Percentiles rank a stretch among this genome's conserved stretches.
Evolutionary conservation across 1,140 invertebrate genomes (phyloP).

Genomic region (Zophobas morio): DNA sequence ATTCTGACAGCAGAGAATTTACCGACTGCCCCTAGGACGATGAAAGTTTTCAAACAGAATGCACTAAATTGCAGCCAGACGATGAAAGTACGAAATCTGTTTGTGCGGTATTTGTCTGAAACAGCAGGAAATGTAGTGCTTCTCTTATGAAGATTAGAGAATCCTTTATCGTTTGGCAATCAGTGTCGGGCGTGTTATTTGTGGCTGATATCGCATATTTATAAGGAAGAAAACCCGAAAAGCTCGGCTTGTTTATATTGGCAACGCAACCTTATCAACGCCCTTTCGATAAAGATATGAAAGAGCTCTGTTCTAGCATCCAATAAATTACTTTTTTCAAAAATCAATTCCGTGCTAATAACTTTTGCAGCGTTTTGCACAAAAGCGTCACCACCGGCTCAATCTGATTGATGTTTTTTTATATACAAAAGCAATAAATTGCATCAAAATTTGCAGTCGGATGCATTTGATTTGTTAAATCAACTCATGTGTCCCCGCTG

Average conservation of each 20-base stretch:
- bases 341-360: slow-evolving; percentile 25
- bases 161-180: slow-evolving; percentile 40
- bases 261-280: slow-evolving; percentile 45
- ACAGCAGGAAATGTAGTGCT: slow-evolving; percentile 4
- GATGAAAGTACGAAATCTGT: not conserved
- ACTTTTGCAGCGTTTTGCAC: not conserved
- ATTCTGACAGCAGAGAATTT: not conserved
- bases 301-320: slow-evolving; percentile 14
- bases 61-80: not conserved
- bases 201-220: slow-evolving; percentile 47
- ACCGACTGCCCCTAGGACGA: too few relatives aligned
- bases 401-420: not conserved
- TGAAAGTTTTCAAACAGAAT: slow-evolving; percentile 6
- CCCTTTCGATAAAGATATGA: slow-evolving; percentile 42
- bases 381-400: not conserved
- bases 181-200: slow-evolving; percentile 42
- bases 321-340: slow-evolving; percentile 42
- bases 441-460: not conserved
- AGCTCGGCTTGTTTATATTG: slow-evolving; percentile 48
- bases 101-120: slow-evolving; percentile 10
- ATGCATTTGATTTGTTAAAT: slow-evolving; percentile 6
- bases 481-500: not conserved
- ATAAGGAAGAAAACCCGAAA: slow-evolving; percentile 38
- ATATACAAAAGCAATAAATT: not conserved
- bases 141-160: slow-evolving; percentile 18